Base-by-base conservation (phyloP, 2,888 invertebrate genomes). In the Pyrrhia umbra region DNA sequence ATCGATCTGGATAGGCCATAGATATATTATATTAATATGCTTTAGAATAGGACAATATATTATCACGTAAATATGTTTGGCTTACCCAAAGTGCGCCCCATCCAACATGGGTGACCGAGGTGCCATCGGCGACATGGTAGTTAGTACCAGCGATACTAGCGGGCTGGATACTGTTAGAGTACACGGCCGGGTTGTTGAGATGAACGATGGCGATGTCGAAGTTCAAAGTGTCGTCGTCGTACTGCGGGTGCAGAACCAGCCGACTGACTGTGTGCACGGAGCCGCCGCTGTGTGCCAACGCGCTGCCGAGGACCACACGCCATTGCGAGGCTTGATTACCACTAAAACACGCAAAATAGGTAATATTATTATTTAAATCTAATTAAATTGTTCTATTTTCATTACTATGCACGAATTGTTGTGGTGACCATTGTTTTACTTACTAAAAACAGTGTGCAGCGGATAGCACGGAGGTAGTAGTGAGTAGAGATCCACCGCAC, bases 381-480 rank as follows among this genome's bases (percentile, higher is more conserved):
- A 27, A 9, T 2, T 27, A 2, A 15, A 13, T 43, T n/a, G n/a
- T n/a, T n/a, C n/a, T n/a, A n/a, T n/a, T n/a, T n/a, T n/a, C n/a
- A n/a, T n/a, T n/a, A n/a, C n/a, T n/a, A n/a, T n/a, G n/a, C n/a
- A n/a, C n/a, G n/a, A n/a, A 20, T 23, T 25, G 1, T 20, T 23
- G 8, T 37, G 2, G 21, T 40, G 1, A 5, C 30, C 6, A 23
- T 15, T 13, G n/a, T 16, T 21, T 9, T 37, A 85, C 88, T 81
- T 81, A 91, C 91, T 51, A 15, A 67, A 71, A 88, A 68, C 91
- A 91, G 59, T 90, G 89, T 52, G 89, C 87, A 58, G 91, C 90
- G 2, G 91, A 87, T 2, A 90, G 58, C 0, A 91, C 71, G 1
- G 73, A 9, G 2, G 2, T 73, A 6, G 54, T 6, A 8, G 84